These are phyloP conservation scores for Seriola rivoliana DNA, from an alignment of 2,113 vertebrate species.

Conservation along the genomic window DNA sequence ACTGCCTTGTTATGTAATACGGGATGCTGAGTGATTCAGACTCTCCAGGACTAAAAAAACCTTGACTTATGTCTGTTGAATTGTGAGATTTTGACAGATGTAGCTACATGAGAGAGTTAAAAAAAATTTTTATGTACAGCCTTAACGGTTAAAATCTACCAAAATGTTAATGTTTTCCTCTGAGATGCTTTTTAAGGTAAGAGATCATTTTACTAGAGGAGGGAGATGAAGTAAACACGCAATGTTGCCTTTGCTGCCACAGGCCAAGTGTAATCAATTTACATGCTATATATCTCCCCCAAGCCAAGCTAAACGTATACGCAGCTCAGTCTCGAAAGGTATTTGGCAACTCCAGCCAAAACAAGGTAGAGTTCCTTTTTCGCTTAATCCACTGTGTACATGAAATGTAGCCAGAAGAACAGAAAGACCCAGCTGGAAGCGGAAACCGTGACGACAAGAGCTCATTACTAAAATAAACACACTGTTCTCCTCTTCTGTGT, in stretches of 20 bases:
- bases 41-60: too few relatives aligned
- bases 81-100: too few relatives aligned
- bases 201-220: neutral
- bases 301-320: neutral
- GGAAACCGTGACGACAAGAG: conserved; percentile 55
- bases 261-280: conserved; percentile 24
- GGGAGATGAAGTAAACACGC: neutral
- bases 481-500: conserved; percentile 38
- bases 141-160: neutral
- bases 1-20: neutral
- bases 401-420: conserved; percentile 48
- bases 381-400: conserved; percentile 44
- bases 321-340: conserved; percentile 21
- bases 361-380: conserved; percentile 33
- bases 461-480: conserved; percentile 75
- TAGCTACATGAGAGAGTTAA: too few relatives aligned
- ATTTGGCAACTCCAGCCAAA: conserved; percentile 45
- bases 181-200: neutral
- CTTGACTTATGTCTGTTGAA: too few relatives aligned
- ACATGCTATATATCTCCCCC: neutral
- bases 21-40: too few relatives aligned
- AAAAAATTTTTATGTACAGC: too few relatives aligned
- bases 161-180: neutral
- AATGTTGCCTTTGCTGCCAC: neutral
- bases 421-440: conserved; percentile 63